phyloP scores from a whole-genome alignment of 1,140 invertebrate genomes.

The Hycleus phaleratus region DNA sequence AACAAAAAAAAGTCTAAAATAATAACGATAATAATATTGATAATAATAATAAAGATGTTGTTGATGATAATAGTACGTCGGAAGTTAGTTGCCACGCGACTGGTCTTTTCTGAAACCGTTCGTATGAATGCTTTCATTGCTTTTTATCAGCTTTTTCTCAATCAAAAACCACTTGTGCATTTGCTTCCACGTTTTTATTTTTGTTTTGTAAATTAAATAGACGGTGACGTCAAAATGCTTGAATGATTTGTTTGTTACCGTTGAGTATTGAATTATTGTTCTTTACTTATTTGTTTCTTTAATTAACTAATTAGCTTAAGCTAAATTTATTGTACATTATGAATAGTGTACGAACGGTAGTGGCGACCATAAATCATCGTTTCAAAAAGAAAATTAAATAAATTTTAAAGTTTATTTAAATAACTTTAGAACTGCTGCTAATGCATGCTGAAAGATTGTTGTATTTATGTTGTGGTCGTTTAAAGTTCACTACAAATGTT shows the following conservation, averaged over 20 bases:
- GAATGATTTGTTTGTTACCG: slow-evolving; percentile 1
- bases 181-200: slow-evolving; percentile 17
- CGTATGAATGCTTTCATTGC: slow-evolving; percentile 30
- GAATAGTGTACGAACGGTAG: too few species aligned
- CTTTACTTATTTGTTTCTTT: too few species aligned
- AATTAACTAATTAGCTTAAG: too few species aligned
- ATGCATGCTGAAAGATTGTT: too few species aligned
- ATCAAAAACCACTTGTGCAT: slow-evolving; percentile 27
- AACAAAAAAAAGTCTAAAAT: not conserved
- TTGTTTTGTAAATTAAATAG: not conserved
- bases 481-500: too few species aligned
- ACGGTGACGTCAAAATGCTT: slow-evolving; percentile 15
- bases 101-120: slow-evolving; percentile 59
- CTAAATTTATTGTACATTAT: too few species aligned
- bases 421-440: too few species aligned
- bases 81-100: slow-evolving; percentile 53
- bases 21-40: slow-evolving; percentile 22
- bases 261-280: too few species aligned
- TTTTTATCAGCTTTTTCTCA: slow-evolving; percentile 30
- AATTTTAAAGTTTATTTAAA: too few species aligned
- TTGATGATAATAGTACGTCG: slow-evolving; percentile 5
- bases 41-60: slow-evolving; percentile 7
- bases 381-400: too few species aligned
- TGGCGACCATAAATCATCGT: too few species aligned
- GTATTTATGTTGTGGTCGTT: too few species aligned